Conservation (phyloP, 2,888 invertebrate genomes). For the Dorcus parallelipipedus region DNA sequence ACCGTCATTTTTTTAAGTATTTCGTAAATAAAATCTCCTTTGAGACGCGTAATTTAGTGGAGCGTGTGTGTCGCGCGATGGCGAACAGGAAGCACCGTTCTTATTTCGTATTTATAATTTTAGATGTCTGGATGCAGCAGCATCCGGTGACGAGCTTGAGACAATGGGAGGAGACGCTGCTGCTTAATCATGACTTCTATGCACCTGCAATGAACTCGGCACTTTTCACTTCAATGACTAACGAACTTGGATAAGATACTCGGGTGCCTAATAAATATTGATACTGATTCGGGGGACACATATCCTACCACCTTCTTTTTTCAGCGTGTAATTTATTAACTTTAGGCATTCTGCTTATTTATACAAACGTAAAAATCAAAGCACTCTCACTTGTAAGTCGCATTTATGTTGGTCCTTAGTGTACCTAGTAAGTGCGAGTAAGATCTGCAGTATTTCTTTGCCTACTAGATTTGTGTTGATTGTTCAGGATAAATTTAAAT, state of each 20-base stretch:
- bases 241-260: slow-evolving; percentile 2
- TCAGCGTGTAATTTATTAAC: no score
- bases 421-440: no score
- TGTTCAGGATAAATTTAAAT: no score
- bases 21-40: no score
- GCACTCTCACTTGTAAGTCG: no score
- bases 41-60: neutral
- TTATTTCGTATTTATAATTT: slow-evolving; percentile 39
- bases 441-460: no score
- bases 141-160: slow-evolving; percentile 29
- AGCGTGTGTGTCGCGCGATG: slow-evolving; percentile 8
- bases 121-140: slow-evolving; percentile 33
- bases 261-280: slow-evolving; percentile 1
- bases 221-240: slow-evolving; percentile 8
- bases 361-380: no score
- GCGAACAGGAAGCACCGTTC: slow-evolving; percentile 33
- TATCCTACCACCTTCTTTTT: no score
- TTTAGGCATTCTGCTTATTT: no score
- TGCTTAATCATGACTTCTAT: slow-evolving; percentile 16
- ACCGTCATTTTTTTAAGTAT: no score
- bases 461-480: no score
- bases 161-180: slow-evolving; percentile 14
- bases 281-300: neutral
- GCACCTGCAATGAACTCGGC: slow-evolving; percentile 23
- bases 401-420: no score